A percentile compares a stretch with the other conserved stretches of the same genome.
Evolutionary conservation across 1,140 invertebrate species (phyloP).

Genomic region (Dreissena polymorpha): DNA sequence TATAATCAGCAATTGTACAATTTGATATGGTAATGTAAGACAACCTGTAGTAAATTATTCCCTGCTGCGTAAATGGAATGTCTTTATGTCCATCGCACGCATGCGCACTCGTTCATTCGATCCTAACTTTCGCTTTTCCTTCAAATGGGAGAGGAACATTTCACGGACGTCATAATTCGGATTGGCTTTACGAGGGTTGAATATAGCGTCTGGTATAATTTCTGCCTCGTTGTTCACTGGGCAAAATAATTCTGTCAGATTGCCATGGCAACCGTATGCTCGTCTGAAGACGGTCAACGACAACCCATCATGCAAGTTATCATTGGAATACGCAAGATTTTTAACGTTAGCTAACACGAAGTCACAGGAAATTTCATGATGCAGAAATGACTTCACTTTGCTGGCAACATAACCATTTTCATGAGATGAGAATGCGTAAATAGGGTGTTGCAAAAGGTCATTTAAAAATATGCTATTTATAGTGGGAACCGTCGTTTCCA

Average conservation of each 20-base stretch:
- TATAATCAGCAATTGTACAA: not conserved
- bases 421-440: slow-evolving; percentile 33
- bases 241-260: slow-evolving; percentile 23
- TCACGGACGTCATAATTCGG: not conserved
- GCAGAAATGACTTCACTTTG: not conserved
- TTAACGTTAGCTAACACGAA: slow-evolving; percentile 40
- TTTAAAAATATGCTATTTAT: slow-evolving; percentile 41
- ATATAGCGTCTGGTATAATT: not conserved
- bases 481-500: slow-evolving; percentile 2
- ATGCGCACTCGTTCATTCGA: slow-evolving; percentile 6
- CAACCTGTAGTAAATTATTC: not conserved
- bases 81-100: slow-evolving; percentile 45
- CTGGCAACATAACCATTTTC: not conserved
- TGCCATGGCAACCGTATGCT: slow-evolving; percentile 16
- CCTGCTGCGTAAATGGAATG: slow-evolving; percentile 33
- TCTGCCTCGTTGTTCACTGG: not conserved
- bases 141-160: slow-evolving; percentile 38
- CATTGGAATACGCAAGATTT: slow-evolving; percentile 26
- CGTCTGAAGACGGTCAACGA: slow-evolving; percentile 43
- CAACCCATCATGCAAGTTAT: slow-evolving; percentile 17
- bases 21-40: not conserved
- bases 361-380: slow-evolving; percentile 35
- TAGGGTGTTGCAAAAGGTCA: slow-evolving; percentile 47
- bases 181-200: not conserved
- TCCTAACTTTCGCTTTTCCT: not conserved